Evolutionary conservation across 2,113 vertebrate species (phyloP).

Genomic region (Chionodraco myersi): DNA sequence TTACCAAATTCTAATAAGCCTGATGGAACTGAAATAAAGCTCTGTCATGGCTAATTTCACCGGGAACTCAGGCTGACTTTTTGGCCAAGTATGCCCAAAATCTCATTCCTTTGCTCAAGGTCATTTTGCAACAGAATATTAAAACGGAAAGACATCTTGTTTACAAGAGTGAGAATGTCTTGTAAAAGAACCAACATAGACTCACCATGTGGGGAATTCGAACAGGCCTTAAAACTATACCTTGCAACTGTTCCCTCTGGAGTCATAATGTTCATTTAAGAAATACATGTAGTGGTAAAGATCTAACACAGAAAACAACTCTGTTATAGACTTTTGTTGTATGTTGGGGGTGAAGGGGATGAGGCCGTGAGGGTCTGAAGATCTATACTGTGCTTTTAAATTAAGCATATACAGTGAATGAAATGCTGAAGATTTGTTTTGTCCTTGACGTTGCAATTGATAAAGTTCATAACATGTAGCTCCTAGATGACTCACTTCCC

Average conservation of each 20-base stretch:
- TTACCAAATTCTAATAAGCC: constrained; percentile 26
- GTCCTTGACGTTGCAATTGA: not conserved
- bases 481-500: too few relatives aligned
- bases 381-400: not conserved
- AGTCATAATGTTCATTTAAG: constrained; percentile 42
- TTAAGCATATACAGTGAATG: not conserved
- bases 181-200: constrained; percentile 20
- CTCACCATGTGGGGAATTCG: not conserved
- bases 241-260: constrained; percentile 19
- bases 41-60: constrained; percentile 22
- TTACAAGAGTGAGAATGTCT: not conserved
- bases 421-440: not conserved
- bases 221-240: constrained; percentile 10
- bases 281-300: constrained; percentile 12
- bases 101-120: not conserved
- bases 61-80: not conserved
- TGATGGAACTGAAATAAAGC: constrained; percentile 11
- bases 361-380: not conserved
- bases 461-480: too few relatives aligned
- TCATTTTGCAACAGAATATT: constrained; percentile 6
- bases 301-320: constrained; percentile 3
- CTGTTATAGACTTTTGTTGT: constrained; percentile 16
- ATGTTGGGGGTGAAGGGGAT: not conserved
- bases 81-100: not conserved
- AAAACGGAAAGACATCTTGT: constrained; percentile 19